These are phyloP conservation scores for Macrotus californicus DNA, from an alignment of 2,113 vertebrate species.

Conservation along the genomic window DNA sequence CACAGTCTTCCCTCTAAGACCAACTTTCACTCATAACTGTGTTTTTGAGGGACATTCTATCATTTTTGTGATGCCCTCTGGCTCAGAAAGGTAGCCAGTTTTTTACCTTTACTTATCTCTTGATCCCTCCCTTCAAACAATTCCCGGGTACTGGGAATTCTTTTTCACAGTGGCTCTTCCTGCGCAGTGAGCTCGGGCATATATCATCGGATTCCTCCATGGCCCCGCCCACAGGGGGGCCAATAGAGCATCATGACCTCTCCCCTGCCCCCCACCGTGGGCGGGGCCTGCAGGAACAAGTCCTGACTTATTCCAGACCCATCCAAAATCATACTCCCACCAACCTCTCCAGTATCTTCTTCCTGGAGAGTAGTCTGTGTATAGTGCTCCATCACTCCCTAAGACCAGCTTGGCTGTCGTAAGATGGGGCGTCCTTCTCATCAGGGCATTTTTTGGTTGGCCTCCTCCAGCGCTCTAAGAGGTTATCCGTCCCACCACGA, in stretches of 20 bases:
- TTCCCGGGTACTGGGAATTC: neutral
- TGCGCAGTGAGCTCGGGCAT: neutral
- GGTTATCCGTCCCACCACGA: neutral
- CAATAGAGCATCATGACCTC: neutral
- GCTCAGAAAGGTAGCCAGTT: neutral
- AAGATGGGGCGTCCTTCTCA: neutral
- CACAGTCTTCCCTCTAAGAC: neutral
- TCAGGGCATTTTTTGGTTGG: neutral
- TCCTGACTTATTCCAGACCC: neutral
- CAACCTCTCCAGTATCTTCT: neutral
- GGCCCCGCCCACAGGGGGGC: neutral
- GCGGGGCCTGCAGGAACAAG: neutral
- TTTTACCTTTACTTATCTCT: neutral
- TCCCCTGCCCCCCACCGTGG: neutral
- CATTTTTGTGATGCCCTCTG: neutral
- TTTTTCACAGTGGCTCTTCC: neutral
- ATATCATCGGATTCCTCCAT: neutral
- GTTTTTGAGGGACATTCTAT: neutral
- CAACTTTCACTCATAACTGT: neutral
- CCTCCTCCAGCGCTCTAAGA: neutral
- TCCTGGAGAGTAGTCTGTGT: neutral
- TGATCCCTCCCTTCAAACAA: neutral
- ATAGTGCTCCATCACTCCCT: neutral
- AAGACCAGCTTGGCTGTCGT: neutral
- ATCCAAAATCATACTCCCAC: neutral